A percentile compares a stretch with the other conserved stretches of the same genome.
Conservation (phyloP, 2,888 invertebrate species). For the Idaea dimidiata region DNA sequence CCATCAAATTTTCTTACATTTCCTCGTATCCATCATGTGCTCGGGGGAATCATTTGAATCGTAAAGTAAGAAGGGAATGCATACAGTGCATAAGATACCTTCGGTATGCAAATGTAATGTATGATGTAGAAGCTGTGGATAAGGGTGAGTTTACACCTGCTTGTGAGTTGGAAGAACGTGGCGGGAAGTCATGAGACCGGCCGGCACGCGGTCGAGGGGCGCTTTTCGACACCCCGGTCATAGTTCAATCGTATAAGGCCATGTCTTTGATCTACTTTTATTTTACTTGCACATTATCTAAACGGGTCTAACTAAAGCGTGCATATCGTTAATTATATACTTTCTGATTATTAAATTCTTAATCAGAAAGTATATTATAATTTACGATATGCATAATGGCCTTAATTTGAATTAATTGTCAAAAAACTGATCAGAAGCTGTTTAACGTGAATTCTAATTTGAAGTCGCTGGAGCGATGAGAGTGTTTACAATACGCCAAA, state of each 20-base stretch:
- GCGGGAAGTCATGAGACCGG: constrained; percentile 23
- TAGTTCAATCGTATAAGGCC: constrained; percentile 41
- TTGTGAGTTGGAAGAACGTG: constrained; percentile 25
- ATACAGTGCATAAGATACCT: constrained; percentile 71
- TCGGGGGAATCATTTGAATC: constrained; percentile 73
- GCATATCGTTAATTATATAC: background rate
- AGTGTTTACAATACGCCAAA: constrained; percentile 29
- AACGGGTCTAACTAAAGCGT: background rate
- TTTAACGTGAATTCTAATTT: constrained; percentile 15
- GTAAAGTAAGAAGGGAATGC: constrained; percentile 75
- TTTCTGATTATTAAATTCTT: background rate
- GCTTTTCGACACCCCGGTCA: constrained; percentile 35
- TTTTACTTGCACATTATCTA: constrained; percentile 12
- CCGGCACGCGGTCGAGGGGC: constrained; percentile 17
- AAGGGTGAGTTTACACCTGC: constrained; percentile 61
- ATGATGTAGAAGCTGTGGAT: constrained; percentile 46
- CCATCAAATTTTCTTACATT: constrained; percentile 79
- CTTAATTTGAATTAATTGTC: constrained; percentile 16
- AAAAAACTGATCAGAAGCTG: constrained; percentile 12
- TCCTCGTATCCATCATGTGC: constrained; percentile 56
- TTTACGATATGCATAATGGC: constrained; percentile 16
- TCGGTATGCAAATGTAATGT: constrained; percentile 66
- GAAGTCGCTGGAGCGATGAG: constrained; percentile 16
- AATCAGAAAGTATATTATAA: too few relatives aligned
- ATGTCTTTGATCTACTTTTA: constrained; percentile 32